A percentile compares a stretch with the other conserved stretches of the same genome.
Evolutionary conservation across 2,113 vertebrate species (phyloP).

Genomic region (Cheilinus undulatus): DNA sequence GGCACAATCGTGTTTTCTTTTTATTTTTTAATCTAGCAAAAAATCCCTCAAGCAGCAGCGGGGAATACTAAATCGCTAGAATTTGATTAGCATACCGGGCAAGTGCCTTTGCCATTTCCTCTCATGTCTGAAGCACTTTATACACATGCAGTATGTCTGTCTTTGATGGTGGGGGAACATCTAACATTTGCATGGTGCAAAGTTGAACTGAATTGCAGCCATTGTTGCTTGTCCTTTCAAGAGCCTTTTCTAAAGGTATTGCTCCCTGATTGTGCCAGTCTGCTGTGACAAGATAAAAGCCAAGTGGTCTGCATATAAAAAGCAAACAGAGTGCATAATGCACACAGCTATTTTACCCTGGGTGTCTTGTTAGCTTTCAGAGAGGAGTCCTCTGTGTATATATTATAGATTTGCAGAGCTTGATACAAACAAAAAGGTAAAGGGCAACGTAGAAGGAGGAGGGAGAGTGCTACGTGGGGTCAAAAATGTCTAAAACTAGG

Average conservation of each 20-base stretch:
- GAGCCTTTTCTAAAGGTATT: conserved; percentile 14
- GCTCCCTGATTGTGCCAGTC: conserved; percentile 16
- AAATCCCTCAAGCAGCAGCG: conserved; percentile 39
- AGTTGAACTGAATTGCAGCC: conserved; percentile 19
- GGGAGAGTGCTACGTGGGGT: too few species aligned
- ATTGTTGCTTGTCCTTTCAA: conserved; percentile 25
- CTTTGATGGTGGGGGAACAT: conserved; percentile 19
- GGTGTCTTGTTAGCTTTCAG: not conserved
- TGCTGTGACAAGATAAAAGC: conserved; percentile 34
- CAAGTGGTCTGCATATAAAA: conserved; percentile 13
- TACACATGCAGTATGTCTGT: conserved; percentile 12
- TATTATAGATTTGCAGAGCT: not conserved
- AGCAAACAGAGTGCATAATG: conserved; percentile 2
- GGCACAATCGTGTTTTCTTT: conserved; percentile 57
- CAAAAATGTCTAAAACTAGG: too few species aligned
- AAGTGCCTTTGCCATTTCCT: conserved; percentile 42
- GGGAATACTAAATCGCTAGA: conserved; percentile 42
- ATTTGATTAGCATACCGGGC: conserved; percentile 52
- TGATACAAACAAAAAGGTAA: not conserved
- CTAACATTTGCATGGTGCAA: conserved; percentile 7
- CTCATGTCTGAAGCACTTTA: conserved; percentile 31
- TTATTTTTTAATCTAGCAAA: conserved; percentile 54
- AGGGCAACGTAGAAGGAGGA: too few species aligned
- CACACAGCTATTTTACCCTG: not conserved
- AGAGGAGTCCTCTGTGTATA: not conserved